Conservation (phyloP, 2,888 invertebrate genomes). For the Oligia latruncula region DNA sequence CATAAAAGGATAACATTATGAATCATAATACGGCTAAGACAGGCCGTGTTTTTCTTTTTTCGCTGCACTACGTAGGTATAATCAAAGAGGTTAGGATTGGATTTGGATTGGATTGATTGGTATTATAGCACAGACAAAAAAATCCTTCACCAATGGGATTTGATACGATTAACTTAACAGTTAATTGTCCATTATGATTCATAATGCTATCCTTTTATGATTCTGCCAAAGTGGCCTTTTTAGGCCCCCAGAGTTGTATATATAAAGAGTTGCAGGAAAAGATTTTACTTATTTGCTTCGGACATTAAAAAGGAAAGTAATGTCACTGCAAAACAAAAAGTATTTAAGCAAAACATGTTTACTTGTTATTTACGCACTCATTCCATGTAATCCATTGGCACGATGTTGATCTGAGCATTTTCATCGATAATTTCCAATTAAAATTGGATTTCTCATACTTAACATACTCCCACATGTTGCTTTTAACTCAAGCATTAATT, state of each 20-base stretch:
- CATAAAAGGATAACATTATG: no score
- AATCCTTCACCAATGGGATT: no score
- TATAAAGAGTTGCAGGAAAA: conserved; percentile 2
- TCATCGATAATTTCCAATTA: conserved; percentile 8
- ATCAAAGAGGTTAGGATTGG: no score
- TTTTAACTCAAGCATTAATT: not conserved
- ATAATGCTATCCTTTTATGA: no score
- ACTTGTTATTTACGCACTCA: not conserved
- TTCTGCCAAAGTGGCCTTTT: no score
- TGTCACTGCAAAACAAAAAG: not conserved
- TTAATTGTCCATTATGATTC: no score
- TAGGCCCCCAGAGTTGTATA: not conserved
- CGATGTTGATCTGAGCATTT: not conserved
- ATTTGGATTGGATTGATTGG: no score
- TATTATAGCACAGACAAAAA: no score
- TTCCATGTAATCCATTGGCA: not conserved
- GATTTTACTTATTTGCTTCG: conserved; percentile 11
- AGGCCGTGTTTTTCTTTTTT: no score
- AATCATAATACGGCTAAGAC: no score
- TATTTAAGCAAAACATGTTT: not conserved
- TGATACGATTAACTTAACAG: no score
- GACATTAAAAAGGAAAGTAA: not conserved
- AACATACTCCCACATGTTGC: not conserved
- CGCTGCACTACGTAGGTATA: no score
- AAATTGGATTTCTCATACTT: not conserved